These are phyloP conservation scores for Mastacembelus armatus DNA, from an alignment of 2,797 vertebrate genomes.

Conservation along the genomic window DNA sequence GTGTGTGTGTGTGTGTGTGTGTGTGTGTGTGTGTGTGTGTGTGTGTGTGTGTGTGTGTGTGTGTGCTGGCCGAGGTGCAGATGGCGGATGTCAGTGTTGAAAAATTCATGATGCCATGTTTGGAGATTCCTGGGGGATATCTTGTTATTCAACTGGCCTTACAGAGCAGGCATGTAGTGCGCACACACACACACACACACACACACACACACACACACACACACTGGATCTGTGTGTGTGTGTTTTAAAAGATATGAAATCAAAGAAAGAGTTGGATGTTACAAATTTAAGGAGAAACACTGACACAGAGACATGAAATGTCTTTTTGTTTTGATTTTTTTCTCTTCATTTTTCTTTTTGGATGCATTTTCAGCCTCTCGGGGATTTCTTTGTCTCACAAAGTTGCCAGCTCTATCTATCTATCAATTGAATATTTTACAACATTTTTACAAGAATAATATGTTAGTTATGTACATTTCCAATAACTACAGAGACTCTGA, in stretches of 20 bases:
- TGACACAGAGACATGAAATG: conserved; percentile 16
- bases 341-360: neutral
- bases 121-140: conserved; percentile 79
- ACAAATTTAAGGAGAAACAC: conserved; percentile 18
- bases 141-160: conserved; percentile 78
- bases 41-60: conserved; percentile 37
- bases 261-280: conserved; percentile 33
- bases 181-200: conserved; percentile 33
- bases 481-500: conserved; percentile 8
- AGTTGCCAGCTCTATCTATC: conserved; percentile 35
- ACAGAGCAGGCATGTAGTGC: conserved; percentile 66
- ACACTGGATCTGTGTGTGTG: conserved; percentile 6
- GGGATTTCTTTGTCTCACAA: conserved; percentile 33
- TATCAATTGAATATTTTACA: conserved; percentile 29
- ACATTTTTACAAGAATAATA: conserved; percentile 18
- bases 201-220: conserved; percentile 11
- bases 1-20: conserved; percentile 35
- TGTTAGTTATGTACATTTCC: conserved; percentile 3
- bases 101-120: conserved; percentile 85
- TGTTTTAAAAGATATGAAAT: conserved; percentile 21
- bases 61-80: conserved; percentile 71
- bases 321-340: conserved; percentile 33
- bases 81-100: conserved; percentile 80
- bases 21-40: conserved; percentile 26
- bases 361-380: conserved; percentile 8